These are phyloP conservation scores for Carettochelys insculpta DNA, from an alignment of 2,113 vertebrate species.

Conservation along the genomic window DNA sequence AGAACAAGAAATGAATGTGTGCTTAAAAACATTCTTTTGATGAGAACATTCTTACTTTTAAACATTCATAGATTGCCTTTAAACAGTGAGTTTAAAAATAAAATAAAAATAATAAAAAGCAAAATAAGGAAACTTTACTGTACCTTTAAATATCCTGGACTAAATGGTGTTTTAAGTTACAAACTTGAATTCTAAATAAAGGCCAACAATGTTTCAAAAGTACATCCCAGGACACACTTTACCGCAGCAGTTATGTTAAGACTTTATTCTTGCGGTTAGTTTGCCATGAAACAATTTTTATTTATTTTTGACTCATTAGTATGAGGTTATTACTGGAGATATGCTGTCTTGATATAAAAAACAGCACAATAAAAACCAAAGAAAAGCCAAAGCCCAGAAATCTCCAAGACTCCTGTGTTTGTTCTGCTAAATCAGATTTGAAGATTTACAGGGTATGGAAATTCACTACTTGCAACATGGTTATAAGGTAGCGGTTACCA, in stretches of 20 bases:
- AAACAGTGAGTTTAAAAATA: not conserved
- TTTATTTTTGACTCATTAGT: slow-evolving; percentile 10
- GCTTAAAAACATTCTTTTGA: not conserved
- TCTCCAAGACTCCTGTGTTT: not conserved
- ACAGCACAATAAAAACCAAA: not conserved
- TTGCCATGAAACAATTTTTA: slow-evolving; percentile 13
- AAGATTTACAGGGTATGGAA: slow-evolving; percentile 45
- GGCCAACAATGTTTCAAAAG: slow-evolving; percentile 32
- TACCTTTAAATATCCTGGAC: not conserved
- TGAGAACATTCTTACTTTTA: not conserved
- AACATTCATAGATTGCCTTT: not conserved
- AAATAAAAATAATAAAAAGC: not conserved
- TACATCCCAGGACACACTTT: not conserved
- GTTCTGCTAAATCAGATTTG: slow-evolving; percentile 12
- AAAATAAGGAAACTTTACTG: not conserved
- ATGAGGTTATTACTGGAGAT: slow-evolving; percentile 18
- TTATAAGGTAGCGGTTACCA: no score
- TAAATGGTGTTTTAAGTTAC: not conserved
- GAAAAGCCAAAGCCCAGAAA: not conserved
- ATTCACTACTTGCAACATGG: slow-evolving; percentile 55
- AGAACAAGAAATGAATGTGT: not conserved
- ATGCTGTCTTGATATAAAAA: slow-evolving; percentile 14
- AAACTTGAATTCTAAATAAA: not conserved
- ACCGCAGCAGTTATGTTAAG: not conserved
- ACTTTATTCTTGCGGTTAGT: slow-evolving; percentile 34